Evolutionary conservation across 1,140 invertebrate species (phyloP), one percentile per base, ranked within the genome.

Genomic region (Ips typographus): DNA sequence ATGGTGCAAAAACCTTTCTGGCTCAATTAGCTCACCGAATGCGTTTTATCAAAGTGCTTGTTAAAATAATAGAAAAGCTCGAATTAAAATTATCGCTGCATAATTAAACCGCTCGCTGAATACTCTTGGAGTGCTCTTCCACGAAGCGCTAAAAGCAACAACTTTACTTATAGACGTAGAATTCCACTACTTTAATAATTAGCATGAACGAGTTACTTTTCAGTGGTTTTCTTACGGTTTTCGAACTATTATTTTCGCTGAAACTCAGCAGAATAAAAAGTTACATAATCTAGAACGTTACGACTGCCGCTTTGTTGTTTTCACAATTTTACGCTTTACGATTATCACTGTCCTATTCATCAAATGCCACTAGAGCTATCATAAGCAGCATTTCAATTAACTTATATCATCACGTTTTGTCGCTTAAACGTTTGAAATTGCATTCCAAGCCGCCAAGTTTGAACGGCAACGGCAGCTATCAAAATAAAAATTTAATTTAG

Each of bases 401-500:
- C 44, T 49, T 49, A 49, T 49, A 49, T 49, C 44, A 49, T 49
- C 44, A 49, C 44, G 44, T 49, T 49, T 49, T 22, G 44, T 1
- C 44, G 22, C 44, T 49, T 49, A 49, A 22, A 49, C 44, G 44
- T 49, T 49, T 49, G 44, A 49, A 49, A 49, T 49, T 49, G 44
- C 7, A 49, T 49, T 49, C 44, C 44, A 49, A 6, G 44, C 44
- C 44, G 44, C 44, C 44, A 6, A 22, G 22, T 22, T 22, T 22
- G 22, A 22, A 22, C 44, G 44, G 44, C 44, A 49, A 49, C 22
- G 44, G 44, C 44, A 22, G 44, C 44, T 49, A 49, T 49, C 44
- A 49, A 49, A 49, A 49, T 49, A 49, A 49, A 49, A 49, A 49
- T 49, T 49, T 49, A 49, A 58, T 40, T 58, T 58, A 40, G 40